Evolutionary conservation across 2,888 invertebrate genomes (phyloP), one percentile per base, ranked within the genome.

Genomic region (Caenorhabditis sp.): DNA sequence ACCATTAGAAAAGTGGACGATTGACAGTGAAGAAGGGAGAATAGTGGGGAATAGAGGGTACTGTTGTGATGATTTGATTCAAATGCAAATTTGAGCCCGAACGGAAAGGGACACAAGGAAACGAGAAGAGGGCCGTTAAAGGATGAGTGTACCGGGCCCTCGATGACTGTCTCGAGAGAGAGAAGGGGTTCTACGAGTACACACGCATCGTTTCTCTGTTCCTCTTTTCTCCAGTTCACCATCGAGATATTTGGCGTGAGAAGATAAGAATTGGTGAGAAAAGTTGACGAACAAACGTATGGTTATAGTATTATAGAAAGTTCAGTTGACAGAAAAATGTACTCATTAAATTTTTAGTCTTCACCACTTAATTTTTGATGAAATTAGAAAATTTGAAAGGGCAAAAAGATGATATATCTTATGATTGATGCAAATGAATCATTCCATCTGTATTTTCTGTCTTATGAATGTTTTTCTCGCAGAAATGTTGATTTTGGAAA

Each of bases 11-110:
- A 9, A 11, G 11, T 40, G 40, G 40, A 40, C 13, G 40, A 13
- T 40, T 9, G 32, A 32, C 5, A 32, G 32, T n/a, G n/a, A n/a
- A n/a, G n/a, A n/a, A 32, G 32, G 9, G 32, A 32, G 32, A 32
- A 32, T 32, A 9, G 32, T 4, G 4, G 32, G 32, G n/a, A n/a
- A n/a, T n/a, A n/a, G n/a, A n/a, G n/a, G n/a, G n/a, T n/a, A n/a
- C 32, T 32, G 32, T 26, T 55, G 44, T 32, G 32, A 32, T 32
- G 37, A 26, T 26, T 53, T 51, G 24, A 74, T 74, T 74, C 50
- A 74, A 74, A 74, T 74, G 67, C 61, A 76, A 67, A 67, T 76
- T 32, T 32, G 58, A 61, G 69, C 60, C 40, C 28, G n/a, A 44
- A 40, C 15, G 51, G n/a, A n/a, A 18, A 53, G 1, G 24, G 26